A percentile compares a stretch with the other conserved stretches of the same genome.
These are phyloP conservation scores for Spongilla lacustris DNA, from an alignment of 37 sponge, comb jelly and placozoan genomes.

Conservation along the genomic window DNA sequence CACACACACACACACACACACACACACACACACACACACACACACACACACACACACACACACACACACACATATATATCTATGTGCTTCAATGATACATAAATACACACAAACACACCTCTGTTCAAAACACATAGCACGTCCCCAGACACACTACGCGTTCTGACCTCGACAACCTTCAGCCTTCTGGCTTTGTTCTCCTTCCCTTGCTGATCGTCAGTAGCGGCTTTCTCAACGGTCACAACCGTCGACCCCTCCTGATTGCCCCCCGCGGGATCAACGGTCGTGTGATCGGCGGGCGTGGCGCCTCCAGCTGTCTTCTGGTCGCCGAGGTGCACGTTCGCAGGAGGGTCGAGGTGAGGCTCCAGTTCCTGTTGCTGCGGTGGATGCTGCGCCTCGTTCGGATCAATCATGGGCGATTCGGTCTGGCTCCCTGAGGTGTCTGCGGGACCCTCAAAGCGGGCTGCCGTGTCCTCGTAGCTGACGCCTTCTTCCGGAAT, in stretches of 20 bases:
- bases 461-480: conserved; percentile 15
- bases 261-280: too few species aligned
- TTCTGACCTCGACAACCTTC: conserved; percentile 37
- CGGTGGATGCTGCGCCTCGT: neutral
- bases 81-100: too few species aligned
- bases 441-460: conserved; percentile 11
- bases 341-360: neutral
- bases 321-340: neutral
- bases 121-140: too few species aligned
- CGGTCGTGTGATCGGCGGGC: too few species aligned
- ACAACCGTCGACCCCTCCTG: too few species aligned
- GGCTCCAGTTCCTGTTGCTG: neutral
- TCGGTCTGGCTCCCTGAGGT: neutral
- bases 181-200: conserved; percentile 11
- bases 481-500: conserved; percentile 15
- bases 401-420: neutral
- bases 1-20: too few species aligned
- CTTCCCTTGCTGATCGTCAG: neutral
- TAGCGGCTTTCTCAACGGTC: too few species aligned
- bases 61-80: too few species aligned
- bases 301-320: neutral
- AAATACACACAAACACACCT: too few species aligned
- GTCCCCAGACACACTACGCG: neutral
- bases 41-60: too few species aligned
- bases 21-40: too few species aligned